Conservation (phyloP, 2,113 vertebrate genomes). For the Mus pahari region DNA sequence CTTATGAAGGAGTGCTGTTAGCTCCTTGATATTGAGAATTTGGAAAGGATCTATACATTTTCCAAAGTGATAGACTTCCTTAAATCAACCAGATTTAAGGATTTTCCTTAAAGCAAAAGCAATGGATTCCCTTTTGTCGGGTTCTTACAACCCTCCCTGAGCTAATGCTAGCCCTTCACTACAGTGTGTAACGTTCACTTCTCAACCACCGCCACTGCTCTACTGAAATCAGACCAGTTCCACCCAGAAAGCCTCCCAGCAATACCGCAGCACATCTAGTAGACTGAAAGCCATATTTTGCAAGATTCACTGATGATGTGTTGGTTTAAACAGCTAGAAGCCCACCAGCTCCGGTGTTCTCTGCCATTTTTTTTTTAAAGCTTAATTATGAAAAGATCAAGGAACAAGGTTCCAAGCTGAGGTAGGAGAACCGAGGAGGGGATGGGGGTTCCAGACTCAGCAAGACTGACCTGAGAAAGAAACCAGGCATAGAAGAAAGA, state of each 20-base stretch:
- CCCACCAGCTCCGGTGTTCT: neutral
- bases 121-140: slow-evolving; percentile 1
- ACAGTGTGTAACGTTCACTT: neutral
- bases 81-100: neutral
- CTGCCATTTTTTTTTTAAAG: slow-evolving; percentile 38
- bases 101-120: slow-evolving; percentile 19
- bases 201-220: neutral
- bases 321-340: slow-evolving; percentile 28
- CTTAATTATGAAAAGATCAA: neutral
- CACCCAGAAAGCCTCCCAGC: neutral
- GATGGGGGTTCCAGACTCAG: neutral
- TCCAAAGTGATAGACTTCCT: slow-evolving; percentile 47
- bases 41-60: slow-evolving; percentile 39
- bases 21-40: slow-evolving; percentile 41
- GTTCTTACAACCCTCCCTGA: neutral
- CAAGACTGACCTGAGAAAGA: neutral
- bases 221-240: neutral
- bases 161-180: neutral
- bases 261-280: neutral
- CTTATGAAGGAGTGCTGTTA: slow-evolving; percentile 57
- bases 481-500: neutral
- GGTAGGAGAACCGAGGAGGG: neutral
- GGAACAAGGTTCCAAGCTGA: neutral
- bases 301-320: neutral
- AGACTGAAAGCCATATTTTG: neutral